Conservation (phyloP, 2,113 vertebrate genomes). For the Puffinus mauretanicus region DNA sequence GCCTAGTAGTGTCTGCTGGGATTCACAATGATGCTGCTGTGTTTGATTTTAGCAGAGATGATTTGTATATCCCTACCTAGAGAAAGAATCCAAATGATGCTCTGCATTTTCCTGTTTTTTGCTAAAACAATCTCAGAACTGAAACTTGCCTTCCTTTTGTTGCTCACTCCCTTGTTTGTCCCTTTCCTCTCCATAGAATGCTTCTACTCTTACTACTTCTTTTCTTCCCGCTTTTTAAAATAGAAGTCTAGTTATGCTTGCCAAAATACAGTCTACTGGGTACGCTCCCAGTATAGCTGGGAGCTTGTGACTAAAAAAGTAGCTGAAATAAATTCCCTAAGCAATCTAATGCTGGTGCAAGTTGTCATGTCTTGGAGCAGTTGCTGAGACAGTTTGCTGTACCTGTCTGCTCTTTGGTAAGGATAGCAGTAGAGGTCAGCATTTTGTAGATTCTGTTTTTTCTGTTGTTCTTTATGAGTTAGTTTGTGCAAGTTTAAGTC, state of each 20-base stretch:
- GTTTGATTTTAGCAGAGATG: background rate
- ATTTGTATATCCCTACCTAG: background rate
- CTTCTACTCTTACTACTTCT: background rate
- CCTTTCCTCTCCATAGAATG: background rate
- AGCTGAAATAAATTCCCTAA: background rate
- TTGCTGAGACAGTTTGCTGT: background rate
- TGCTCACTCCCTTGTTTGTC: background rate
- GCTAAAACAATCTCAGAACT: background rate
- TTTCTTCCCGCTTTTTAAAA: background rate
- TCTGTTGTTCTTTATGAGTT: background rate
- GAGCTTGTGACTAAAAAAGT: background rate
- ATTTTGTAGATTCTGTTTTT: background rate
- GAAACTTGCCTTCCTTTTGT: background rate
- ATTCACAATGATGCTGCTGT: background rate
- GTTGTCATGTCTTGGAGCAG: background rate
- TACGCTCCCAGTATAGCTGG: background rate
- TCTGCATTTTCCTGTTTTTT: background rate
- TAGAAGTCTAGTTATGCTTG: background rate
- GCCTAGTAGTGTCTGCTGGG: background rate
- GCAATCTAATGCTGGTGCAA: background rate
- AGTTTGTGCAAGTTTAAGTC: background rate
- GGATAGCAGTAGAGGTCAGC: background rate
- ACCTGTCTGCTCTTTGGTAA: background rate
- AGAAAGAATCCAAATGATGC: background rate
- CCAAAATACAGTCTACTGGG: background rate